Base-by-base conservation (phyloP, 1,140 invertebrate species). In the Bacillus rossius region DNA sequence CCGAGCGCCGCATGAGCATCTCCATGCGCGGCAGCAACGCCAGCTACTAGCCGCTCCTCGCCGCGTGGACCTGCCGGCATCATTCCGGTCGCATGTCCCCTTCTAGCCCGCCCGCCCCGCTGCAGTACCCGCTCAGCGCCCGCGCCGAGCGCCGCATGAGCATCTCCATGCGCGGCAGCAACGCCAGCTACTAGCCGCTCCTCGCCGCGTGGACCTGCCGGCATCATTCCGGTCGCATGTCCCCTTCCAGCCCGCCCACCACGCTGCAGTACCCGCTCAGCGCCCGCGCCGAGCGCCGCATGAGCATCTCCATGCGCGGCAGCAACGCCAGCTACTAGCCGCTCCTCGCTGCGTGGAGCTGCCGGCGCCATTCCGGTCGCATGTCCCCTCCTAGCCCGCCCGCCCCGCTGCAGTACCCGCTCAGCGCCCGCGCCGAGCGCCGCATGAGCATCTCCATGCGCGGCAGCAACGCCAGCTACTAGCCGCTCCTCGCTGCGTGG, bases 401-500 rank as follows among this genome's bases (percentile, higher is more conserved):
- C 10, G 29, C 54, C 13, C 49, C 49, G 56, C 60, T 65, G 13
- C 37, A 56, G 23, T 42, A 48, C 17, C 34, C 37, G 22, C 53
- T 1, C 43, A 47, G 19, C 50, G 52, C 2, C 57, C 62, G 22
- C 45, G 61, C 65, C 8, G 68, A 69, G 22, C 63, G 74, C 40
- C 64, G 74, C 16, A 72, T 74, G 64, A 75, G 72, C 53, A 75
- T 74, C 20, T 74, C 72, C 23, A 73, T 71, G 63, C 60, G 72
- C 2, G 75, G 73, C 16, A 65, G 63, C 49, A 65, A 65, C 42
- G 61, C 63, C 17, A 63, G 61, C 53, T 66, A 55, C 37, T 66
- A n/a, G n/a, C n/a, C n/a, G n/a, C n/a, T n/a, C n/a, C n/a, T n/a
- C n/a, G n/a, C n/a, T n/a, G n/a, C n/a, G n/a, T n/a, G n/a, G n/a